Percentiles rank a stretch among this genome's conserved stretches.
phyloP scores from a whole-genome alignment of 2,113 vertebrate genomes.

The Poecilia latipinna region DNA sequence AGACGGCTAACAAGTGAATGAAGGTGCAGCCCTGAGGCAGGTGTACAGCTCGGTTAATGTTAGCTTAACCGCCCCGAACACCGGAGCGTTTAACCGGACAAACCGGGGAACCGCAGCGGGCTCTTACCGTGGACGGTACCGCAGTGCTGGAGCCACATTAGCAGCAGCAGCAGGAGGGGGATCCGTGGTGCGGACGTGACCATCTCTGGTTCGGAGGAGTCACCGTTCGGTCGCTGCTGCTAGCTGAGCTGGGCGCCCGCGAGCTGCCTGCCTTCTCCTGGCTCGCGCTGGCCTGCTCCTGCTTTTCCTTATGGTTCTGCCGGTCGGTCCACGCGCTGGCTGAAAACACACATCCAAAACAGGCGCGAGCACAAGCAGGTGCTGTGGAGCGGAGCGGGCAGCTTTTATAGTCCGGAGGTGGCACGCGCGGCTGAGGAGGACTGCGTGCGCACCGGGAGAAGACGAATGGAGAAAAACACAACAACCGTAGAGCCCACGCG shows the following conservation, averaged over 20 bases:
- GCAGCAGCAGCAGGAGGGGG: slow-evolving; percentile 71
- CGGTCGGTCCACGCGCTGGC: slow-evolving; percentile 38
- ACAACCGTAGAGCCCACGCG: slow-evolving; percentile 45
- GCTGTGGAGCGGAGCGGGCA: background rate
- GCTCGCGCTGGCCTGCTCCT: slow-evolving; percentile 38
- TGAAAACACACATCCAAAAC: slow-evolving; percentile 12
- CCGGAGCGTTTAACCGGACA: background rate
- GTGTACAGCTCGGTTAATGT: slow-evolving; percentile 33
- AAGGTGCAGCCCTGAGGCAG: slow-evolving; percentile 46
- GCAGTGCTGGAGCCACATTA: slow-evolving; percentile 70
- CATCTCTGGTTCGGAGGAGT: slow-evolving; percentile 70
- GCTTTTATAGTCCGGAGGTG: background rate
- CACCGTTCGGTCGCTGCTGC: slow-evolving; percentile 25
- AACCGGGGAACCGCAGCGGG: too few species aligned
- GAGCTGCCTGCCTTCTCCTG: slow-evolving; percentile 31
- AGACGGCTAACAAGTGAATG: background rate
- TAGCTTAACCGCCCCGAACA: slow-evolving; percentile 31
- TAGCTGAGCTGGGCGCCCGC: slow-evolving; percentile 53
- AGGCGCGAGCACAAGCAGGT: background rate
- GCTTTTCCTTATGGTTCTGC: slow-evolving; percentile 10
- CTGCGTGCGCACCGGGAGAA: slow-evolving; percentile 7
- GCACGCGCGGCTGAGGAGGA: background rate
- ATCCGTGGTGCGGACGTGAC: slow-evolving; percentile 68
- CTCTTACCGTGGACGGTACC: slow-evolving; percentile 72
- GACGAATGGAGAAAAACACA: background rate